Base-by-base conservation (phyloP, 2,888 invertebrate species). In the Digitonthophagus gazella region DNA sequence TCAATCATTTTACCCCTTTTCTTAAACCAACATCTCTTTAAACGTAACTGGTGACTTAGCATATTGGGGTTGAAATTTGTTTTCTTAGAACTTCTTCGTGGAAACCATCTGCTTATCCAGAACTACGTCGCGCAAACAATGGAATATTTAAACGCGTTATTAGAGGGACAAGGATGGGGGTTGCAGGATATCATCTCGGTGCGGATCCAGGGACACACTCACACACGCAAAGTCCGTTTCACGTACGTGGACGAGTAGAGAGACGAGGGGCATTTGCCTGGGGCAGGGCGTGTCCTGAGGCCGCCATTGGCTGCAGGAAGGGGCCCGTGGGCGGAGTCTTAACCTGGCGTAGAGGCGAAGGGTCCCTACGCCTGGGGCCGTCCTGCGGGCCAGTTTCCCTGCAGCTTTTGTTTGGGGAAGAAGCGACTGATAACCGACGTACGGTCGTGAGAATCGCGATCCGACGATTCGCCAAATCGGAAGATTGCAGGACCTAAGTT, bases 231-330 rank as follows among this genome's bases (percentile, higher is more conserved):
- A 44, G 11, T 11, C 28, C 28, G 28, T 44, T 44, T n/a, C n/a
- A n/a, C n/a, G n/a, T n/a, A n/a, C n/a, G 28, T 44, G 28, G 28
- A 44, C 28, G 28, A 44, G 28, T 44, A 61, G 61, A 65, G 67
- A 61, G 70, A 67, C 65, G 70, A 64, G 67, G 74, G 73, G 73
- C 73, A 80, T 78, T 44, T 72, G 80, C 80, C 80, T 73, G 74
- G 72, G 80, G 81, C 80, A 74, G 80, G 81, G 81, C 81, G 81
- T 81, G 78, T 79, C 80, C 78, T 77, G 74, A 73, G 78, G 79
- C 78, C 74, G 75, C 76, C 74, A 81, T 81, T 81, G 81, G 81
- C 75, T 75, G 77, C 75, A 73, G 76, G 74, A 77, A 74, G 73
- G 72, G 73, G 74, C 77, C 78, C 76, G 74, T 74, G 77, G 80